Evolutionary conservation across 1,140 invertebrate genomes (phyloP).

Genomic region (Matsumurasca onukii): DNA sequence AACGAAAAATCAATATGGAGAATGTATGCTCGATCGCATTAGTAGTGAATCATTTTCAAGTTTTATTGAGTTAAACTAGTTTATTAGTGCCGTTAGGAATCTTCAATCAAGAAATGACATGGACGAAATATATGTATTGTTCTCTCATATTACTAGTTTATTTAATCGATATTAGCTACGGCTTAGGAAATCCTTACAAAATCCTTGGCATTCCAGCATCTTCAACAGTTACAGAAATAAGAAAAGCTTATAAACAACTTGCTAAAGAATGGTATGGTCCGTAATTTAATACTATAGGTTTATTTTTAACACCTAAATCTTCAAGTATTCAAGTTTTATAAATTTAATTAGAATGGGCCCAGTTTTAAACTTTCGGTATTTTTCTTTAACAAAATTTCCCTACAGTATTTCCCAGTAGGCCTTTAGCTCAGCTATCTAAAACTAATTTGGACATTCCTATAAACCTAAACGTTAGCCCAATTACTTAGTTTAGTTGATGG

Average conservation of each 20-base stretch:
- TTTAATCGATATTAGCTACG: conserved; percentile 20
- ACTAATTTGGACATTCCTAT: background rate
- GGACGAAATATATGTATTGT: conserved; percentile 26
- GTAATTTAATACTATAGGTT: background rate
- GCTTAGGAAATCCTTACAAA: conserved; percentile 78
- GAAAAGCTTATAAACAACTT: conserved; percentile 85
- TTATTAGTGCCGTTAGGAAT: background rate
- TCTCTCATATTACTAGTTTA: conserved; percentile 3
- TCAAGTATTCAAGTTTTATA: background rate
- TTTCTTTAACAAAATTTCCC: background rate
- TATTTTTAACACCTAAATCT: background rate
- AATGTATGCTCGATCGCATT: background rate
- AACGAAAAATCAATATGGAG: conserved; percentile 28
- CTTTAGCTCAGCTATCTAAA: background rate
- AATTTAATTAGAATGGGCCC: background rate
- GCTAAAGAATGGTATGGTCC: conserved; percentile 81
- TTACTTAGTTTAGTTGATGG: too few species aligned
- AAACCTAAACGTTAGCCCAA: background rate
- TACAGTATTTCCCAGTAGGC: background rate
- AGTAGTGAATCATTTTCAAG: background rate
- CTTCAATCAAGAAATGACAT: conserved; percentile 35
- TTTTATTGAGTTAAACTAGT: background rate
- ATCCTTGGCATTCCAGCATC: conserved; percentile 75
- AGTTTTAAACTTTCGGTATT: background rate
- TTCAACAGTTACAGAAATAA: conserved; percentile 77